These are phyloP conservation scores for Xenus cinereus DNA, from an alignment of 2,113 vertebrate genomes.

Conservation along the genomic window DNA sequence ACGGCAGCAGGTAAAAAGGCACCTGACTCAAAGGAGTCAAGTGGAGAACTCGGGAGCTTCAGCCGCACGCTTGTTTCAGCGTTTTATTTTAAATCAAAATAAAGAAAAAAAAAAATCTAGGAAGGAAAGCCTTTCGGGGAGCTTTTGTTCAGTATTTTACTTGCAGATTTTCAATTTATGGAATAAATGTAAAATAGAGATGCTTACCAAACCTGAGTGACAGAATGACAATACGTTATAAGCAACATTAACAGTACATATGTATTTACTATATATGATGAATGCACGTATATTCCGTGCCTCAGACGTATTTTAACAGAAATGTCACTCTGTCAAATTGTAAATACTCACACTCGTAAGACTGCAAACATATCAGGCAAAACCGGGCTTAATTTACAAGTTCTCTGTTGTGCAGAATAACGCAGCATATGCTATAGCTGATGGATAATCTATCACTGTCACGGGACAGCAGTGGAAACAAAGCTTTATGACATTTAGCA, in stretches of 20 bases:
- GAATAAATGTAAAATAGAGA: background rate
- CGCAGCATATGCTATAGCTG: conserved; percentile 58
- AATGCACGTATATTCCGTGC: background rate
- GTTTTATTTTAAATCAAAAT: background rate
- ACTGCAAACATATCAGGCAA: conserved; percentile 57
- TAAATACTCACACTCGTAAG: conserved; percentile 19
- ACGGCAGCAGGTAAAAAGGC: background rate
- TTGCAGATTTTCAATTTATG: background rate
- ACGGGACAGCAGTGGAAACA: conserved; percentile 57
- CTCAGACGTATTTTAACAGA: conserved; percentile 47
- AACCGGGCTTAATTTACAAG: conserved; percentile 56
- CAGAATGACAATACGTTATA: conserved; percentile 31
- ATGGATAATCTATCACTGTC: conserved; percentile 62
- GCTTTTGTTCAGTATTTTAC: background rate
- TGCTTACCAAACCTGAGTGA: conserved; percentile 13
- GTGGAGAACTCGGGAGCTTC: background rate
- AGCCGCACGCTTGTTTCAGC: background rate
- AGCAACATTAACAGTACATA: conserved; percentile 14
- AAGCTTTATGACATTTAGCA: conserved; percentile 61
- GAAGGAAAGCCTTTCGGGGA: background rate
- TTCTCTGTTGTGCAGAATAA: conserved; percentile 53
- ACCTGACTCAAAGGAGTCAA: background rate
- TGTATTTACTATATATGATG: conserved; percentile 30
- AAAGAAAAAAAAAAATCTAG: background rate
- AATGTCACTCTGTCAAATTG: conserved; percentile 46